phyloP scores from a whole-genome alignment of 2,797 vertebrate genomes.

The Ara ararauna region DNA sequence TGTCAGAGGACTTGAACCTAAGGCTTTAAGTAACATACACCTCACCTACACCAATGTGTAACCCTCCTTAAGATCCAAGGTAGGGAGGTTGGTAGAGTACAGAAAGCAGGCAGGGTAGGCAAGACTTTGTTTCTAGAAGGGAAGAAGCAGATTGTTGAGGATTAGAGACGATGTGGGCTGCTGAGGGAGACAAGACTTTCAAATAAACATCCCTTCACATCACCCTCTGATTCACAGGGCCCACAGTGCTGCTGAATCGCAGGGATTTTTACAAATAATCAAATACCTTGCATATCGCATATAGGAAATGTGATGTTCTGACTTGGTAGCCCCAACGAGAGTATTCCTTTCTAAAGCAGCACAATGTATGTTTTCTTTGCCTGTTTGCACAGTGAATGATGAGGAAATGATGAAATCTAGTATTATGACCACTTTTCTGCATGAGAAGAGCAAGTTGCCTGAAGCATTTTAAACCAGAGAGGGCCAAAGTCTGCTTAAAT shows the following conservation, averaged over 20 bases:
- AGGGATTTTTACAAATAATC: constrained; percentile 61
- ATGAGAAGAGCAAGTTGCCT: background rate
- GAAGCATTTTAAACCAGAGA: constrained; percentile 4
- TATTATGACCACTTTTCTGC: background rate
- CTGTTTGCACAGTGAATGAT: constrained; percentile 16
- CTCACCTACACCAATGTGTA: background rate
- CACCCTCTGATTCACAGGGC: constrained; percentile 28
- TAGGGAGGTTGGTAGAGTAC: background rate
- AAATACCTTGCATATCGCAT: constrained; percentile 29
- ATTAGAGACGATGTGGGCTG: background rate
- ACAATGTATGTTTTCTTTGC: constrained; percentile 36
- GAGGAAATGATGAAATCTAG: constrained; percentile 46
- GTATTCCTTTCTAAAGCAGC: background rate
- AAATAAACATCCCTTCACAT: constrained; percentile 52
- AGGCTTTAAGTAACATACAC: background rate
- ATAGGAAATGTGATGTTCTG: constrained; percentile 26
- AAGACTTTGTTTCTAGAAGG: constrained; percentile 21
- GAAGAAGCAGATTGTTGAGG: constrained; percentile 17
- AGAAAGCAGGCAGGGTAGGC: background rate
- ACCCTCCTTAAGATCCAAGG: background rate
- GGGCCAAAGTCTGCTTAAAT: background rate
- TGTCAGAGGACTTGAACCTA: background rate
- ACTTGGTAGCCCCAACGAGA: background rate
- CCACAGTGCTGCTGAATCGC: constrained; percentile 23
- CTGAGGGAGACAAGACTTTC: constrained; percentile 34